Evolutionary conservation across 1,140 invertebrate genomes (phyloP).

Genomic region (Augochlora pura): DNA sequence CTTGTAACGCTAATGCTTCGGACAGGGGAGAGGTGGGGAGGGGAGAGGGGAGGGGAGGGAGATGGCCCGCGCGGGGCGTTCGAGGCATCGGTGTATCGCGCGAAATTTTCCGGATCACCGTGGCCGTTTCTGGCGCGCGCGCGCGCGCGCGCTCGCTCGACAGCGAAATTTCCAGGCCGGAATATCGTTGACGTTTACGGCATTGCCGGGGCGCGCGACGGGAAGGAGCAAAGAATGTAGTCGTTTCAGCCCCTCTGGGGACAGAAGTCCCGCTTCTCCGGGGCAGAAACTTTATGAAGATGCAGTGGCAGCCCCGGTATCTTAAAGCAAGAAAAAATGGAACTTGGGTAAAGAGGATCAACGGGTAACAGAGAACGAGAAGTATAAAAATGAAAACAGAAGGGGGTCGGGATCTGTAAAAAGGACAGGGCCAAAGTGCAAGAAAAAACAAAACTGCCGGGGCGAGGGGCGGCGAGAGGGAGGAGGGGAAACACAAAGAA

Average conservation of each 20-base stretch:
- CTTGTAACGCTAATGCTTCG: background rate
- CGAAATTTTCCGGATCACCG: background rate
- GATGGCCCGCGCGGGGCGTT: too few species aligned
- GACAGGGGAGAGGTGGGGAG: background rate
- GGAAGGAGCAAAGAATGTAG: constrained; percentile 35
- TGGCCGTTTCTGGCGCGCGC: background rate
- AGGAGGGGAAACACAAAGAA: constrained; percentile 3
- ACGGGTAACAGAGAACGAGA: constrained; percentile 46
- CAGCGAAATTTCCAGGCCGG: constrained; percentile 3
- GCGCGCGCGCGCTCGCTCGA: too few species aligned
- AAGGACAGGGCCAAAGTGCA: constrained; percentile 21
- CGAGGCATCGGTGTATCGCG: too few species aligned
- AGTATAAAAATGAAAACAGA: constrained; percentile 48
- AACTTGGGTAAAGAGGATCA: constrained; percentile 42
- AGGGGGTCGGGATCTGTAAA: constrained; percentile 21
- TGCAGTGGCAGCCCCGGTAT: constrained; percentile 20
- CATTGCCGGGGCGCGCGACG: background rate
- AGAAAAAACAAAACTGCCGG: constrained; percentile 33
- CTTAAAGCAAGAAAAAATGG: constrained; percentile 55
- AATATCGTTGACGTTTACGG: background rate
- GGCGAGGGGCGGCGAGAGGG: background rate
- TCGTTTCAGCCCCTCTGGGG: constrained; percentile 57
- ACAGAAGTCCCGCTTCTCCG: constrained; percentile 35
- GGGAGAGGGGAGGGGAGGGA: too few species aligned
- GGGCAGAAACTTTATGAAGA: constrained; percentile 8